These are phyloP conservation scores for Hylaea fasciaria DNA, from an alignment of 2,888 invertebrate species.

Conservation along the genomic window DNA sequence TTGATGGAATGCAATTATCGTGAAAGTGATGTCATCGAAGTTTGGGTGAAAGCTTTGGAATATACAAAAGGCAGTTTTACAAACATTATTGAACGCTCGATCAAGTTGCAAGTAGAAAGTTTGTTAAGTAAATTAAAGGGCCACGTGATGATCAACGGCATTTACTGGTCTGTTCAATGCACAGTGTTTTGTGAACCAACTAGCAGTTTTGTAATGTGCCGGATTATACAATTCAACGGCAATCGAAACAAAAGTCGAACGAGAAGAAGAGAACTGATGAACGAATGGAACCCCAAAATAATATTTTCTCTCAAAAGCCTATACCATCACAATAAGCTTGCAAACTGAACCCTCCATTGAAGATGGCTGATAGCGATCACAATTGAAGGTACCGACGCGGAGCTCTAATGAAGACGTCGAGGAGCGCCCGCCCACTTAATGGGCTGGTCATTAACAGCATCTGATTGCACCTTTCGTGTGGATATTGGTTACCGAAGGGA, in stretches of 20 bases:
- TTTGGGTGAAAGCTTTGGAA: neutral
- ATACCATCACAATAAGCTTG: neutral
- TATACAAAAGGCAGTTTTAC: too few species aligned
- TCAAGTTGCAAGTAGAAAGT: too few species aligned
- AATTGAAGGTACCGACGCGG: conserved; percentile 30
- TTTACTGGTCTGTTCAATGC: too few species aligned
- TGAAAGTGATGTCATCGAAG: conserved; percentile 55
- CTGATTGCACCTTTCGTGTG: conserved; percentile 36
- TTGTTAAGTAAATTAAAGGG: too few species aligned
- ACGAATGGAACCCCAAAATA: neutral
- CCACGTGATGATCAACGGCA: too few species aligned
- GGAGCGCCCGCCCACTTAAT: conserved; percentile 47
- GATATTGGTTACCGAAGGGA: conserved; percentile 11
- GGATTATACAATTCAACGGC: neutral
- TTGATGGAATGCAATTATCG: conserved; percentile 47
- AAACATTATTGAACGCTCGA: too few species aligned
- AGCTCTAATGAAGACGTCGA: conserved; percentile 51
- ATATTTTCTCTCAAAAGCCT: neutral
- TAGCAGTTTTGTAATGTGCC: too few species aligned
- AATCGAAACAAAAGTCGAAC: neutral
- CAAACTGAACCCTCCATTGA: conserved; percentile 3
- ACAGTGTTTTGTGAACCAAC: neutral
- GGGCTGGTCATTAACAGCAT: conserved; percentile 48
- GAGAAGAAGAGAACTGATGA: neutral
- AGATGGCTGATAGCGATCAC: conserved; percentile 19